Base-by-base conservation (phyloP, 2,888 invertebrate species). In the Luperina nickerlii region DNA sequence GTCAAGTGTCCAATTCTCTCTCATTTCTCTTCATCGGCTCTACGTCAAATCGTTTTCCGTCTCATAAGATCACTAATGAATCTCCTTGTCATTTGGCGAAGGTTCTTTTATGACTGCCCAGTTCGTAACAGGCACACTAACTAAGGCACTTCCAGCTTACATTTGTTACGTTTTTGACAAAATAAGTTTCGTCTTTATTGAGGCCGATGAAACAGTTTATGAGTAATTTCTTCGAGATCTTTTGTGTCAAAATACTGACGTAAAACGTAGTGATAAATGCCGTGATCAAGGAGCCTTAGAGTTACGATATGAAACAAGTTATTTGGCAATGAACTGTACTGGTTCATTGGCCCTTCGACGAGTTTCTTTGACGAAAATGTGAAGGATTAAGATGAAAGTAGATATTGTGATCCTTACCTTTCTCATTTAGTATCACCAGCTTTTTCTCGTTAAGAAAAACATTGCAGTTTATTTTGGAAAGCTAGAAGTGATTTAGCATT, bases 31-130 rank as follows among this genome's bases (percentile, higher is more conserved):
- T 87, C 86, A 87, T 88, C 77, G 83, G 79, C 77, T 79, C 86
- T 82, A 81, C 87, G 82, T 89, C 75, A 79, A 88, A 87, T 86
- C 88, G 88, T 81, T 87, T 88, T 85, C 85, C 77, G 85, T 79
- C 89, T 85, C 83, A 87, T 89, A 83, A 79, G 82, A 83, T 90
- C 87, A 75, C 85, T 90, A 90, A 90, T 90, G 90, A 90, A 87
- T 89, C 84, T 81, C 68, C 85, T 85, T 86, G 88, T 89, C 88
- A 89, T 88, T 88, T 83, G 76, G 66, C 73, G 70, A 78, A 79
- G 70, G 66, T 77, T 79, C 78, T 85, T 89, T 89, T 89, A 88
- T 78, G 84, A 79, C 84, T 76, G 57, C 79, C 73, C 81, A 88
- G 74, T 83, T 78, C 75, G 79, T 78, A 82, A 81, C 79, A 80